Base-by-base conservation (phyloP, 2,797 vertebrate species). In the Pipistrellus pipistrellus region DNA sequence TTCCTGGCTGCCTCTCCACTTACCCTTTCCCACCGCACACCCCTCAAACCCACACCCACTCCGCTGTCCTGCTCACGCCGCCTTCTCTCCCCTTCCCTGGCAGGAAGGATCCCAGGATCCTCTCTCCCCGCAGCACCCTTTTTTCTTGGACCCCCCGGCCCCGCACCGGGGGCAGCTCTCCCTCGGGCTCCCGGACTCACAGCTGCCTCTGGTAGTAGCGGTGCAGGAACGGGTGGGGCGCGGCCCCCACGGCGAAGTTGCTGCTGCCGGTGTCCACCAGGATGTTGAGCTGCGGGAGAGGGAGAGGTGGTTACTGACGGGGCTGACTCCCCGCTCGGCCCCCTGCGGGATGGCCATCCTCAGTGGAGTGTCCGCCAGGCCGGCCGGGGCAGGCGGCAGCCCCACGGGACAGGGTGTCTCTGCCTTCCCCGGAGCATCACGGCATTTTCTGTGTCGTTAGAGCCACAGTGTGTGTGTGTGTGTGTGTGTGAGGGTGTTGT, bases 211-310 rank as follows among this genome's bases (percentile, higher is more conserved):
- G 99, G 98, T 99, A 99, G 98, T 99, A 99, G 98, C 99, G 98
- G 83, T 98, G 98, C 69, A 99, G 99, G 97, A 99, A 99, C 6
- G 99, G 99, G 95, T 99, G 99, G 90, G 99, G 98, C 0, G 99
- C 99, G 1, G 99, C 99, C 4, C 99, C 99, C 23, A 99, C 99
- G 0, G 99, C 99, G 20, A 99, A 99, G 97, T 99, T 99, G 96
- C 99, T 99, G 98, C 99, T 99, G 85, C 99, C 99, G 0, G 99
- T 99, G 95, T 99, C 99, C 98, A 99, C 99, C 97, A 99, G 98
- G 97, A 99, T 99, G 85, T 99, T 99, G 97, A 99, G 97, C 99
- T 99, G 98, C 62, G 93, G 87, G 84, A 92, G 87, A 82, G 62
- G 94, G 51, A 95, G 46, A 95, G 30, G 9, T 76, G 59, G 0